Base-by-base conservation (phyloP, 37 sponge, comb jelly and placozoan genomes). In the Ephydatia muelleri region DNA sequence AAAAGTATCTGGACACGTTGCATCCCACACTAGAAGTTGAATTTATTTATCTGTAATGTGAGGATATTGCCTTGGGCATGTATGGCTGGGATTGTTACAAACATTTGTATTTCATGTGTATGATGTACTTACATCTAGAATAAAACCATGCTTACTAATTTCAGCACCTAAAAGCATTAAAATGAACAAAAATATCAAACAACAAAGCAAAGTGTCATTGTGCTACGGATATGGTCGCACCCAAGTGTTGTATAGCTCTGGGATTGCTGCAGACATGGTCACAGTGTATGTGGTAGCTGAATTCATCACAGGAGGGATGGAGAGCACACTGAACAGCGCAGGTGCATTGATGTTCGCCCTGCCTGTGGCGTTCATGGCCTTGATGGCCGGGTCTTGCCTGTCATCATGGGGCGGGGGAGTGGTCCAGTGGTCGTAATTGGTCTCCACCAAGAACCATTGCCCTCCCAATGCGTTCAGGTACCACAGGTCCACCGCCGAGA, bases 381-480 rank as follows among this genome's bases (percentile, higher is more conserved):
- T 87, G 68, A 92, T 92, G 31, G 91, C 97, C 26, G 94, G 93
- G 70, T 93, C 94, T 43, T 94, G 78, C 36, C 98, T 81, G 74
- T 97, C 92, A 73, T 97, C 98, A 70, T 38, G 26, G 16, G 84
- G 6, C 1, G 98, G 95, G 14, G 98, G 94, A 32, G 94, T 31
- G 26, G 13, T 67, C 98, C 98, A 97, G 70, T 86, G 93, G 69
- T 97, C 98, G 65, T 97, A 97, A 78, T 97, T 97, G 6, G 98
- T 97, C 82, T 97, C 92, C 57, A 97, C 87, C 29, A 97, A 39
- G 73, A 77, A 97, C 98, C 98, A 97, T 16, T 68, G 38, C 2
- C 89, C 88, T 34, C 73, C 28, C 8, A 72, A 68, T 0, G 83
- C 65, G 67, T 91, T 78, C 77, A 97, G 34, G 38, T 68, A 34